Evolutionary conservation across 2,888 invertebrate genomes (phyloP).

Genomic region (Chesias legatella): DNA sequence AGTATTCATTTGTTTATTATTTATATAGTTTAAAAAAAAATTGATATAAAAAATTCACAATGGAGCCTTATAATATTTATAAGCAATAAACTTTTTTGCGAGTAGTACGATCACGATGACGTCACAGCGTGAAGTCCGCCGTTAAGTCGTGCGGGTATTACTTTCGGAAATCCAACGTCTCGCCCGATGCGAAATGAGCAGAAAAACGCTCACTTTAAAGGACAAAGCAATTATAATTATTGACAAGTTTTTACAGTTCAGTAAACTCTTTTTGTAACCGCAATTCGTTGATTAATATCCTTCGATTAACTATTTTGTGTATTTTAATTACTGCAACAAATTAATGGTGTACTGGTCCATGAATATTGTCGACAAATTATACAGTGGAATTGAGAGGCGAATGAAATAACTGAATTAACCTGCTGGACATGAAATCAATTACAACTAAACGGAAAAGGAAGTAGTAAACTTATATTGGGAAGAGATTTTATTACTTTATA

Average conservation of each 20-base stretch:
- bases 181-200: slow-evolving; percentile 30
- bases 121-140: too few species aligned
- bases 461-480: too few species aligned
- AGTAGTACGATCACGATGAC: too few species aligned
- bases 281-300: slow-evolving; percentile 4
- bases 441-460: slow-evolving; percentile 18
- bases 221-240: slow-evolving; percentile 34
- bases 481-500: slow-evolving; percentile 20
- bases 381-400: slow-evolving; percentile 3
- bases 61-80: too few species aligned
- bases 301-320: slow-evolving; percentile 7
- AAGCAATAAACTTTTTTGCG: too few species aligned
- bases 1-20: too few species aligned
- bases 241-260: slow-evolving; percentile 16
- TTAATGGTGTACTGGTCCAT: slow-evolving; percentile 3
- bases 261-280: slow-evolving; percentile 7
- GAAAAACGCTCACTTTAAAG: slow-evolving; percentile 32
- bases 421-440: slow-evolving; percentile 2
- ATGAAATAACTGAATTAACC: slow-evolving; percentile 4
- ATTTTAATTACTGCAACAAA: not conserved
- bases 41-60: too few species aligned
- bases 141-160: too few species aligned
- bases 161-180: slow-evolving; percentile 25
- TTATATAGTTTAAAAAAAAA: too few species aligned
- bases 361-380: slow-evolving; percentile 4